Evolutionary conservation across 2,888 invertebrate genomes (phyloP).

Genomic region (Agrochola litura): DNA sequence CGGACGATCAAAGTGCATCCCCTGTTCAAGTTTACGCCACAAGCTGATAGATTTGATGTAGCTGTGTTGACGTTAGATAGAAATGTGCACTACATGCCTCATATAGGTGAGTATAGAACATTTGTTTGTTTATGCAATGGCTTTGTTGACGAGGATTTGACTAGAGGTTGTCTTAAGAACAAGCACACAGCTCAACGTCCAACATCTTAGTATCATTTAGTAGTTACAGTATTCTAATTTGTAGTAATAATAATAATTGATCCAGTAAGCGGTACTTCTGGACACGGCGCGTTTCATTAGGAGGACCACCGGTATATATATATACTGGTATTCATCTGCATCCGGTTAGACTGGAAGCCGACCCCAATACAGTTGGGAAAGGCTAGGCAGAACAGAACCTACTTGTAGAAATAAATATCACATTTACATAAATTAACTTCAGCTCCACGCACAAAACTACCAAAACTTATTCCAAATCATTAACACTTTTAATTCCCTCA

Average conservation of each 20-base stretch:
- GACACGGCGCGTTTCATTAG: too few species aligned
- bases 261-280: too few species aligned
- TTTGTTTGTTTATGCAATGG: conserved; percentile 14
- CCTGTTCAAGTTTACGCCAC: conserved; percentile 96
- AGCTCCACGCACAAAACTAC: neutral
- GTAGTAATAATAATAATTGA: too few species aligned
- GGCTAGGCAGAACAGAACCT: too few species aligned
- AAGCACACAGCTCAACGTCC: neutral
- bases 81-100: conserved; percentile 97
- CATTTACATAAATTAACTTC: neutral
- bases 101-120: conserved; percentile 91
- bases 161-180: neutral
- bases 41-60: conserved; percentile 97
- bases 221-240: too few species aligned
- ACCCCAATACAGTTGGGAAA: too few species aligned
- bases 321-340: too few species aligned
- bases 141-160: neutral
- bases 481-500: neutral
- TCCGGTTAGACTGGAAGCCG: too few species aligned
- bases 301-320: too few species aligned
- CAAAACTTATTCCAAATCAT: fast-evolving
- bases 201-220: neutral
- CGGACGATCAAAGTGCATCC: conserved; percentile 97
- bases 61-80: conserved; percentile 96
- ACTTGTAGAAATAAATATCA: neutral